Evolutionary conservation across 2,797 vertebrate genomes (phyloP), one percentile per base, ranked within the genome.

Genomic region (Amniataba percoides): DNA sequence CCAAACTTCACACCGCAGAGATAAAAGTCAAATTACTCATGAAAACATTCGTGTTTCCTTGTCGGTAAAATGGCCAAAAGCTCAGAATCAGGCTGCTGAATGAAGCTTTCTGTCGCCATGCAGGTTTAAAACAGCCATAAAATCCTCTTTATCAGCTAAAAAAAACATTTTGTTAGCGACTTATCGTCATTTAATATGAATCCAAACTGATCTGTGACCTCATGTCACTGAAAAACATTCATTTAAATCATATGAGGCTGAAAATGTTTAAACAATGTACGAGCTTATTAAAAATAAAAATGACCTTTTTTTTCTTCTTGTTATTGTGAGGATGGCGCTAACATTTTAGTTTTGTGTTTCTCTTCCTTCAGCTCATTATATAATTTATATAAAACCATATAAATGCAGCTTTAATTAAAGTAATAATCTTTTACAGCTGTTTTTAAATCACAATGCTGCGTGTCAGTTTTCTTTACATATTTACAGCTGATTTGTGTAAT

Each of bases 341-440:
- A 15, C 21, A 11, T 23, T 15, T 19, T 16, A 39, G 31, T 12
- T 25, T 49, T 15, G 6, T 25, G 43, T 25, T 66, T 59, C 27
- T 31, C 27, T 31, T 31, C n/a, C n/a, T n/a, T n/a, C n/a, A 39
- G 46, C 13, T 21, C 18, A 31, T 46, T 1, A 1, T 13, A 15
- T 53, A 60, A 39, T 4, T 52, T 76, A 49, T 46, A 56, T 16
- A 40, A 21, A 16, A 7, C 18, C 59, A 57, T 23, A 59, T 25
- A 15, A 66, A 64, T 19, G 13, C 34, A 62, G 36, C 27, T 82
- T 53, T 6, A 46, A 40, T 55, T 56, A 46, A 60, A 42, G 25
- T 40, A 67, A 65, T 16, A 34, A 53, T 55, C 43, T 66, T 49
- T 40, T 12, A 45, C 13, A 52, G 27, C 39, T 31, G 59, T 60